phyloP scores from a whole-genome alignment of 2,113 vertebrate genomes.

The Manacus vitellinus region DNA sequence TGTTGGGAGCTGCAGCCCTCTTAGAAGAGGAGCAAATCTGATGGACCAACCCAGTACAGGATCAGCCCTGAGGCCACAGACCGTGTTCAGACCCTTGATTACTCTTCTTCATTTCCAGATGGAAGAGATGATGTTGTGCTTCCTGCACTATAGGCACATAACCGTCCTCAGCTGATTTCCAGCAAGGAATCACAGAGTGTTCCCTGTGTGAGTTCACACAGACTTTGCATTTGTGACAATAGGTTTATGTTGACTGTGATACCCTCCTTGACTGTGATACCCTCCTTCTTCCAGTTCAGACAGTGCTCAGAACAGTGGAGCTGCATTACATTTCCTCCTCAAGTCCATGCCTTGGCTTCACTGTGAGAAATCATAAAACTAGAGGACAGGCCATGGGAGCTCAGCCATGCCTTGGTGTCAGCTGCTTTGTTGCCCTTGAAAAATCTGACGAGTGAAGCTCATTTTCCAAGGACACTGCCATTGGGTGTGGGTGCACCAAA shows the following conservation, averaged over 20 bases:
- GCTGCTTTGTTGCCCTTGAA: conserved; percentile 6
- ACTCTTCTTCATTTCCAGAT: neutral
- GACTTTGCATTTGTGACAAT: neutral
- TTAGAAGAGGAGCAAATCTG: neutral
- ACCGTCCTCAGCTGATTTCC: neutral
- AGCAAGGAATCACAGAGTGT: neutral
- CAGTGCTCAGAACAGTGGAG: neutral
- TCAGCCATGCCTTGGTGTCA: neutral
- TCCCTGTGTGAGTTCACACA: neutral
- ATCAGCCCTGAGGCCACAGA: neutral
- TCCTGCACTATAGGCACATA: neutral
- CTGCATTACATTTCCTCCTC: conserved; percentile 11
- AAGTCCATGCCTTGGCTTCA: neutral
- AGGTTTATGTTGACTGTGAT: neutral
- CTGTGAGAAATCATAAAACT: conserved; percentile 1
- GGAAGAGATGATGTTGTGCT: neutral
- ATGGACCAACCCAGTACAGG: neutral
- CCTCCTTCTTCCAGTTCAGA: neutral
- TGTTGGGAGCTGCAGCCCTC: neutral
- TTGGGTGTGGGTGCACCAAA: neutral
- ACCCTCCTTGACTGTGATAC: neutral
- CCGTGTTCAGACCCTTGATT: neutral
- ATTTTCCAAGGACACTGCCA: neutral
- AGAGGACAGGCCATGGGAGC: neutral
- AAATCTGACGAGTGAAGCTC: neutral